Base-by-base conservation (phyloP, 1,140 invertebrate species). In the Saxidomus purpurata region DNA sequence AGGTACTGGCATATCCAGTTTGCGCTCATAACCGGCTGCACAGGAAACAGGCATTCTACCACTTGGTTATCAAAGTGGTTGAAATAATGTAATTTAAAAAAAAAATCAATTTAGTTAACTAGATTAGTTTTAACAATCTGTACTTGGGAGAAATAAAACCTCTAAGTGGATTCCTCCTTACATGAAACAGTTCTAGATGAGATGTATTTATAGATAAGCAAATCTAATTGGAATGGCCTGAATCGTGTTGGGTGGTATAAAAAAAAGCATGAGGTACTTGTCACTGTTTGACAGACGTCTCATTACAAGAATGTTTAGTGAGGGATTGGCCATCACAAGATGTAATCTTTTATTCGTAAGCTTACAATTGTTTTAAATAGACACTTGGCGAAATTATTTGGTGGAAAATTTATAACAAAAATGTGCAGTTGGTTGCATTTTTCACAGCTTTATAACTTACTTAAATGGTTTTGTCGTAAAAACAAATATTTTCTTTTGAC, bases 161-260 rank as follows among this genome's bases (percentile, higher is more conserved):
- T 63, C n/a, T 63, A 28, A 63, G 59, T 28, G 25, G 59, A 9
- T 25, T 63, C 28, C 59, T 28, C 28, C 59, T 63, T 8, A 28
- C 59, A n/a, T 28, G 59, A 25, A 25, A 63, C 19, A 19, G 6
- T 28, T 25, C 59, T 11, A n/a, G 59, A 9, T 25, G n/a, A 63
- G 59, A 63, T 63, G n/a, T 63, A 63, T 63, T 63, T 63, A 63
- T 63, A 63, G 59, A 71, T 40, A 36, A 38, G 67, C 67, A 71
- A 36, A 71, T 2, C 19, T 38, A 71, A 71, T 71, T 38, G 67
- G 9, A 1, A 6, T 71, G 67, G 67, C 67, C 67, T 71, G 67
- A 38, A 38, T 71, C 67, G 8, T 71, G 67, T 28, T 71, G 67
- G 67, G 67, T 71, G 67, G 67, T 71, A 71, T 71, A 71, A 38